Evolutionary conservation across 2,797 vertebrate species (phyloP).

Genomic region (Chaetodon trifasciatus): DNA sequence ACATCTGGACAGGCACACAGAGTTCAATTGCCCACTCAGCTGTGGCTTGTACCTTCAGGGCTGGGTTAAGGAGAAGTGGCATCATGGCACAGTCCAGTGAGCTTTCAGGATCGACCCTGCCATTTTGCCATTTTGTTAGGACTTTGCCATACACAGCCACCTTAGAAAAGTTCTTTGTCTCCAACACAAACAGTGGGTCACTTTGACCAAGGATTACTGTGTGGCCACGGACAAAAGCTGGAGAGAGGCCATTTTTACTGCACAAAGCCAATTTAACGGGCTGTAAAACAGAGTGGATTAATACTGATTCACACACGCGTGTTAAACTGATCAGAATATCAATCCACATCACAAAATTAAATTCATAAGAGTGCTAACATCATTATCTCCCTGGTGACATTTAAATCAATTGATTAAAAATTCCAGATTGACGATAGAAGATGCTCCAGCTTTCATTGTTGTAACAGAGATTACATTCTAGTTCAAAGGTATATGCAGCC

Average conservation of each 20-base stretch:
- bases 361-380: conserved; percentile 27
- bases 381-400: conserved; percentile 25
- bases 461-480: not conserved
- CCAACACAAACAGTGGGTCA: conserved; percentile 48
- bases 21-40: conserved; percentile 79
- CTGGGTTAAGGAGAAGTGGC: conserved; percentile 67
- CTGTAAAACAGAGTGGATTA: conserved; percentile 33
- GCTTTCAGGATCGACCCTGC: conserved; percentile 49
- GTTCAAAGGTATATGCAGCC: not conserved
- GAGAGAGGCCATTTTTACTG: conserved; percentile 28
- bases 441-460: not conserved
- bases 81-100: conserved; percentile 59
- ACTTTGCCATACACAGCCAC: conserved; percentile 49
- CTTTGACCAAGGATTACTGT: conserved; percentile 41
- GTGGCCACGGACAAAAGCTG: conserved; percentile 47
- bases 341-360: conserved; percentile 20
- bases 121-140: conserved; percentile 58
- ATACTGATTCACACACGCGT: conserved; percentile 31
- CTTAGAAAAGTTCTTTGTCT: conserved; percentile 52
- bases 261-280: conserved; percentile 45
- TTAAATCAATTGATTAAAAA: conserved; percentile 32
- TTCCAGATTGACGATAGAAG: not conserved
- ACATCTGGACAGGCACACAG: conserved; percentile 83
- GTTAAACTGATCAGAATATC: conserved; percentile 39
- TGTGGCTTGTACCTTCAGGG: conserved; percentile 73